Evolutionary conservation across 53 echinoderm and acorn worm species (phyloP), one percentile per base, ranked within the genome.

Genomic region (Glandiceps talaboti): DNA sequence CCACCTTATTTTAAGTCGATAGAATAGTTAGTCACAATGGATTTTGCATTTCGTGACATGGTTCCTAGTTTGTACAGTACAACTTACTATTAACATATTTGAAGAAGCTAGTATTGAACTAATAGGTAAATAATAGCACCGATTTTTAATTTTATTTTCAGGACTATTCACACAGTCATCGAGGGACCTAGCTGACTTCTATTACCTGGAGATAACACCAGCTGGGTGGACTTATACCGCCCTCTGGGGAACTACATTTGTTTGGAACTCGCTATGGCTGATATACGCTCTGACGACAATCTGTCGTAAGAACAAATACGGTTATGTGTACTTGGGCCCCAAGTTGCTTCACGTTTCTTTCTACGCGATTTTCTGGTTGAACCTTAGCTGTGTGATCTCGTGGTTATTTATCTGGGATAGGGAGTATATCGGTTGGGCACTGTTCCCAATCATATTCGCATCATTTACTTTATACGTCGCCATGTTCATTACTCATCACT

Each of bases 331-430:
- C 87, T 83, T 85, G 73, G 80, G 82, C 79, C 94, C 94, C 20
- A 83, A 86, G 28, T 84, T 89, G 32, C 73, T 94, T 33, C 76
- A 86, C 29, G 73, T 89, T 1, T 1, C 78, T 27, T 77, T 91
- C 77, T 77, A 91, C 73, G 84, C 85, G 27, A 64, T 89, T 28
- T 87, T 86, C 89, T 76, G 89, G 28, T 33, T 91, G 75, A 89
- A 94, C 73, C 82, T 91, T 33, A 86, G 81, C 32, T 75, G 82
- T 31, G 91, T 91, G 74, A 81, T 85, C 29, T 77, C 87, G 0
- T 94, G 94, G 94, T 75, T 91, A 73, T 89, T 94, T 80, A 76
- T 94, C 76, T 94, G 76, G 27, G 89, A 89, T 30, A 81, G 91
- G 0, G 83, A 84, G 82, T 76, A 82, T 33, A 85, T 94, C 77